Conservation (phyloP, 1,140 invertebrate genomes). For the Episyrphus balteatus region DNA sequence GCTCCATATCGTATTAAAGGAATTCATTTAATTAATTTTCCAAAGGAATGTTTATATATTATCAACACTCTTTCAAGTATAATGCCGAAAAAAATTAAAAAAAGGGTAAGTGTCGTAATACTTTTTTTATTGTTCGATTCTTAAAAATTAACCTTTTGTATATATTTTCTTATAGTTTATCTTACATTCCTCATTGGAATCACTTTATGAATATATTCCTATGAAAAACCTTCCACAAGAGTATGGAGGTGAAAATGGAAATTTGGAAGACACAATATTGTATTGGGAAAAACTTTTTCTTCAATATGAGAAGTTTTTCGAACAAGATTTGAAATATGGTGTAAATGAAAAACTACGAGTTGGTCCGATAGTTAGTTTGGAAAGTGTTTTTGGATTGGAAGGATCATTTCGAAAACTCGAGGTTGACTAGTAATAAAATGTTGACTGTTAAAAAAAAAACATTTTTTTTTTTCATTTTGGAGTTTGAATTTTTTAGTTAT, state of each 20-base stretch:
- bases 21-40: constrained; percentile 1
- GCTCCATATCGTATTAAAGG: neutral
- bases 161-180: constrained; percentile 14
- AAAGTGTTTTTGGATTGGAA: constrained; percentile 44
- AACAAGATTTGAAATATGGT: constrained; percentile 41
- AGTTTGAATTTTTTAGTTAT: no score
- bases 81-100: constrained; percentile 13
- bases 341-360: constrained; percentile 45
- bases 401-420: constrained; percentile 43
- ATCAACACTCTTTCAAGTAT: constrained; percentile 33
- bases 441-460: no score
- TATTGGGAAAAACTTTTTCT: constrained; percentile 41
- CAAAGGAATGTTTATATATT: constrained; percentile 30
- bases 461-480: no score
- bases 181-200: constrained; percentile 30
- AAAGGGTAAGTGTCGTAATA: neutral
- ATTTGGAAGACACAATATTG: constrained; percentile 36
- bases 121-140: no score
- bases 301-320: constrained; percentile 37
- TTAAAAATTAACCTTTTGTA: no score
- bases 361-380: constrained; percentile 36
- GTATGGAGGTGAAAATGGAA: constrained; percentile 42
- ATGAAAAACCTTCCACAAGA: constrained; percentile 43
- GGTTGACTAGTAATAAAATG: constrained; percentile 17
- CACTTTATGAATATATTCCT: constrained; percentile 38